phyloP scores from a whole-genome alignment of 2,113 vertebrate genomes.

The Syngnathus scovelli region DNA sequence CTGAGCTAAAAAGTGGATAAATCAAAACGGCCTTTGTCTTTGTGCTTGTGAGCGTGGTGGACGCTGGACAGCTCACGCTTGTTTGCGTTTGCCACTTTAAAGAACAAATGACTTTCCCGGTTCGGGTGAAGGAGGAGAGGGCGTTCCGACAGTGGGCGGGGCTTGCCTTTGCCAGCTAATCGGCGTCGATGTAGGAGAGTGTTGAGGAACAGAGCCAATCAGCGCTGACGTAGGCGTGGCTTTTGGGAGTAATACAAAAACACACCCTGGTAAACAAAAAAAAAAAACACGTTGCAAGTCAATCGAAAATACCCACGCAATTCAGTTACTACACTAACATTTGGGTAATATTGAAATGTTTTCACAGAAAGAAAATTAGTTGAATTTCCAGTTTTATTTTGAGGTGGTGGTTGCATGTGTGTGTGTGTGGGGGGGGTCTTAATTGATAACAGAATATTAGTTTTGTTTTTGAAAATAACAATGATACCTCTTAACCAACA shows the following conservation, averaged over 20 bases:
- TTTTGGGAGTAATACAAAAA: not conserved
- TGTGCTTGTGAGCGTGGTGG: not conserved
- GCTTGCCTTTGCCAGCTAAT: not conserved
- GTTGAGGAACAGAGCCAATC: not conserved
- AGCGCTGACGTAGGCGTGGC: not conserved
- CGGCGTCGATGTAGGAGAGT: not conserved
- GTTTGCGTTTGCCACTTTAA: not conserved
- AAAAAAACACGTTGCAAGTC: not conserved
- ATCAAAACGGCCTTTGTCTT: not conserved
- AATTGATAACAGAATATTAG: too few species aligned
- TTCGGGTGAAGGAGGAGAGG: not conserved
- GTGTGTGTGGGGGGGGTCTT: too few species aligned
- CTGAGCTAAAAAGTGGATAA: too few species aligned
- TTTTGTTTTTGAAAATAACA: not conserved
- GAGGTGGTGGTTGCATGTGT: too few species aligned
- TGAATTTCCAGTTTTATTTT: not conserved
- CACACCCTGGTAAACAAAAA: not conserved
- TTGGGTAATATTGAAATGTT: not conserved
- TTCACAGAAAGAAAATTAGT: not conserved
- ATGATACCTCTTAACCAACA: not conserved
- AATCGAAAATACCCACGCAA: too few species aligned
- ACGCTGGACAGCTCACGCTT: too few species aligned
- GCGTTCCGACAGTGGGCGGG: not conserved
- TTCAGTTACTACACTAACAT: too few species aligned
- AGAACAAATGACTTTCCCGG: conserved; percentile 6